A percentile compares a stretch with the other conserved stretches of the same genome.
These are phyloP conservation scores for Corythornis cristatus DNA, from an alignment of 2,113 vertebrate genomes.

Conservation along the genomic window DNA sequence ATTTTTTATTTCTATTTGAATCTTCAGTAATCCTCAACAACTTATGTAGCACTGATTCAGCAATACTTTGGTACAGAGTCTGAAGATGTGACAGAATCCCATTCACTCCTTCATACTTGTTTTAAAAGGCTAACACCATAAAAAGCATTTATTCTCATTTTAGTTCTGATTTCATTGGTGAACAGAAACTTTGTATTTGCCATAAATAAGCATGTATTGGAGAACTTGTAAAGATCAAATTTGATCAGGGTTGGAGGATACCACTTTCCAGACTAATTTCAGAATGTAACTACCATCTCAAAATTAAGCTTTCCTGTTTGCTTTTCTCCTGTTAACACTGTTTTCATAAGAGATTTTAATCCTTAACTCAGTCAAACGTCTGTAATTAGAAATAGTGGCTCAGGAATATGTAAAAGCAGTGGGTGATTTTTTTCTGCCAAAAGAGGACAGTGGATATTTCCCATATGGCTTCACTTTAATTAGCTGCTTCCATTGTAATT, in stretches of 20 bases:
- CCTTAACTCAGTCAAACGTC: slow-evolving; percentile 23
- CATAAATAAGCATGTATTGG: not conserved
- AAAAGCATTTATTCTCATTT: not conserved
- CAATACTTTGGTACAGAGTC: not conserved
- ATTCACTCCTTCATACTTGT: not conserved
- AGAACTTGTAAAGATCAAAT: not conserved
- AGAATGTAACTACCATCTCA: not conserved
- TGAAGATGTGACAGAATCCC: not conserved
- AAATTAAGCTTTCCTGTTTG: slow-evolving; percentile 27
- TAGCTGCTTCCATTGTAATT: slow-evolving; percentile 48
- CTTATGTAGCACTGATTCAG: not conserved
- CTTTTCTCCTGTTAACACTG: slow-evolving; percentile 31
- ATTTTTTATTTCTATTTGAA: not conserved
- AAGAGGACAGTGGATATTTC: slow-evolving; percentile 48
- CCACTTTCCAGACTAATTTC: not conserved
- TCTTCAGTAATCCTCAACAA: not conserved
- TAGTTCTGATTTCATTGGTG: not conserved
- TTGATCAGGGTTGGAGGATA: not conserved
- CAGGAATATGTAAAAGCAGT: not conserved
- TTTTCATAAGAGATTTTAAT: slow-evolving; percentile 44
- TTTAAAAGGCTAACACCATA: not conserved
- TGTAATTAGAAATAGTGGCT: slow-evolving; percentile 47
- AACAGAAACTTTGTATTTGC: not conserved
- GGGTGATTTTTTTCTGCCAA: slow-evolving; percentile 18
- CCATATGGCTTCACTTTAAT: slow-evolving; percentile 60